A percentile compares a stretch with the other conserved stretches of the same genome.
These are phyloP conservation scores for Anas platyrhynchos DNA, from an alignment of 2,113 vertebrate species.

Conservation along the genomic window DNA sequence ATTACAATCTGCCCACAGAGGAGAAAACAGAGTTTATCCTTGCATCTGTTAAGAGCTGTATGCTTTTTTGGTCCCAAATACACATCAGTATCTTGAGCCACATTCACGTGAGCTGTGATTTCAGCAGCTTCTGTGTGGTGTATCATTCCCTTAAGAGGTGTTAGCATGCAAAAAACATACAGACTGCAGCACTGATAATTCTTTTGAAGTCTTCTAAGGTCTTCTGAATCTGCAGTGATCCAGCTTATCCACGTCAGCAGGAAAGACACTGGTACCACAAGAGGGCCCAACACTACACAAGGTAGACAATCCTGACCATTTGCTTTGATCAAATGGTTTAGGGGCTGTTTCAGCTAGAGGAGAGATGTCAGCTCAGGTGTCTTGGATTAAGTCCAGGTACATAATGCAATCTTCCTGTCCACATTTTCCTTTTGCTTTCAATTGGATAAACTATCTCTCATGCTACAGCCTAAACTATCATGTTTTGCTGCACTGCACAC, in stretches of 20 bases:
- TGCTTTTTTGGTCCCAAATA: background rate
- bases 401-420: constrained; percentile 27
- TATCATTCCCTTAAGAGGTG: background rate
- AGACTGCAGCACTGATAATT: background rate
- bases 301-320: background rate
- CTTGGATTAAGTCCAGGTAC: background rate
- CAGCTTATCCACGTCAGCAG: background rate
- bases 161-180: background rate
- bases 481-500: background rate
- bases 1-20: background rate
- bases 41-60: background rate
- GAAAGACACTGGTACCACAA: background rate
- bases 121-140: background rate
- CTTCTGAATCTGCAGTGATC: background rate
- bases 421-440: constrained; percentile 34
- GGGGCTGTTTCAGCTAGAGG: background rate
- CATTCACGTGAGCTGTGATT: background rate
- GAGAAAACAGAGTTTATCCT: background rate
- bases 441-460: constrained; percentile 19
- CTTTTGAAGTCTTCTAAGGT: background rate
- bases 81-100: background rate
- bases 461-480: background rate
- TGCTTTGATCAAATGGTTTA: background rate
- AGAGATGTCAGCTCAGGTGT: constrained; percentile 20
- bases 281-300: background rate